A percentile compares a stretch with the other conserved stretches of the same genome.
phyloP scores from a whole-genome alignment of 1,140 invertebrate species.

The fruit fly (Drosophila melanogaster) region DNA sequence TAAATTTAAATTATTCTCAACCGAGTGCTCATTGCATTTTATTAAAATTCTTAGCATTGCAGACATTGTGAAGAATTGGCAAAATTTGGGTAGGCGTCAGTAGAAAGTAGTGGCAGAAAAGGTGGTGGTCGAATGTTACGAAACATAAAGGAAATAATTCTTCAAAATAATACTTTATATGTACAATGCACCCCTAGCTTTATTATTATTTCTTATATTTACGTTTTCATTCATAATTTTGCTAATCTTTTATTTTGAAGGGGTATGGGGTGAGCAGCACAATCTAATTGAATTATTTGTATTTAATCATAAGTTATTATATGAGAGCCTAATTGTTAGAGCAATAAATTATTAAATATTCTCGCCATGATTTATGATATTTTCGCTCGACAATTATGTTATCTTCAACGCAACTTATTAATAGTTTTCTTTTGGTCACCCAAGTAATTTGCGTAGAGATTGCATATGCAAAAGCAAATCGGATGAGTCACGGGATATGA shows the following conservation, averaged over 20 bases:
- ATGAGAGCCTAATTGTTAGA: not conserved
- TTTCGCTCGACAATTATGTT: slow-evolving; percentile 9
- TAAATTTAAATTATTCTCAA: slow-evolving; percentile 59
- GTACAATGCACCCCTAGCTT: too few relatives aligned
- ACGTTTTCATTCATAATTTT: too few relatives aligned
- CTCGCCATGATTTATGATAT: slow-evolving; percentile 14
- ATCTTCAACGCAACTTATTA: slow-evolving; percentile 12
- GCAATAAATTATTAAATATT: slow-evolving; percentile 6
- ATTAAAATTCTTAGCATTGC: slow-evolving; percentile 13
- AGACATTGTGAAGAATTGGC: not conserved
- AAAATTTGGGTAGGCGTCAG: not conserved
- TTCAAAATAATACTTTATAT: too few relatives aligned
- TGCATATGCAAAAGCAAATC: slow-evolving; percentile 27
- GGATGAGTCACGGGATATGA: slow-evolving; percentile 25
- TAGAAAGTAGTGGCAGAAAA: not conserved
- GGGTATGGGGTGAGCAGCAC: not conserved
- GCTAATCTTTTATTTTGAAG: too few relatives aligned
- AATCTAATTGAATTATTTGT: not conserved
- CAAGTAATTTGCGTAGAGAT: slow-evolving; percentile 40
- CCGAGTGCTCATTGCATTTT: slow-evolving; percentile 32
- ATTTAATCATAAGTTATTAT: not conserved
- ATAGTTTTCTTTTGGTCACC: slow-evolving; percentile 16
- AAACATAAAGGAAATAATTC: too few relatives aligned
- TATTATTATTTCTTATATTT: too few relatives aligned
- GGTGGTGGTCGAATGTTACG: not conserved